Evolutionary conservation across 2,113 vertebrate genomes (phyloP).

Genomic region (Siniperca knerii): DNA sequence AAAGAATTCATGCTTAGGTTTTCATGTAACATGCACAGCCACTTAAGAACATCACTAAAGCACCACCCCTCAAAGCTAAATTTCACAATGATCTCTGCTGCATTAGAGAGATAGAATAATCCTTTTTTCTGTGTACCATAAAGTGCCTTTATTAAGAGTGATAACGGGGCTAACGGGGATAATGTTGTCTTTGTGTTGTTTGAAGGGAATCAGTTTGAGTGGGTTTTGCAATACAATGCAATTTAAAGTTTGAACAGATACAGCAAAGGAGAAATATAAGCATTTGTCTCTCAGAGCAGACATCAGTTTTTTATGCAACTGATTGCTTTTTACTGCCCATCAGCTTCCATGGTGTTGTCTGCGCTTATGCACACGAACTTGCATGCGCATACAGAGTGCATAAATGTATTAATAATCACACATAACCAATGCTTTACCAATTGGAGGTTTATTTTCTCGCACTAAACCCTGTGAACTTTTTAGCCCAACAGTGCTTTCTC

Average conservation of each 20-base stretch:
- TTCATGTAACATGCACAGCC: constrained; percentile 68
- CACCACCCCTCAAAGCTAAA: constrained; percentile 25
- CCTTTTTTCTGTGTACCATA: constrained; percentile 18
- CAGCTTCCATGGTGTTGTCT: not conserved
- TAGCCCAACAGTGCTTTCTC: not conserved
- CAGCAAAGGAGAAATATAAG: constrained; percentile 14
- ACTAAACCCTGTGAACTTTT: constrained; percentile 2
- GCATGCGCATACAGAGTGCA: not conserved
- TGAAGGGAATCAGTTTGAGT: constrained; percentile 12
- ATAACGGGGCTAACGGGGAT: constrained; percentile 11
- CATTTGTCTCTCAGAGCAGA: not conserved
- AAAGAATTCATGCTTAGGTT: constrained; percentile 70
- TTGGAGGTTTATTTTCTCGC: not conserved
- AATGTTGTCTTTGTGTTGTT: constrained; percentile 31
- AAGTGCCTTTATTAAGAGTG: constrained; percentile 33
- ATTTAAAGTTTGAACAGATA: constrained; percentile 55
- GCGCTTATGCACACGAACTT: not conserved
- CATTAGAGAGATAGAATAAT: constrained; percentile 27
- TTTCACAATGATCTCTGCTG: constrained; percentile 50
- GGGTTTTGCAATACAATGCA: constrained; percentile 32
- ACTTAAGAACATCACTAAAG: constrained; percentile 40
- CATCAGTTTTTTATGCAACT: constrained; percentile 11
- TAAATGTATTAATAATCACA: constrained; percentile 7
- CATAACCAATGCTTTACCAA: not conserved
- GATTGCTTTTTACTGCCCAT: not conserved